phyloP scores from a whole-genome alignment of 2,113 vertebrate species.

The Propithecus coquereli region DNA sequence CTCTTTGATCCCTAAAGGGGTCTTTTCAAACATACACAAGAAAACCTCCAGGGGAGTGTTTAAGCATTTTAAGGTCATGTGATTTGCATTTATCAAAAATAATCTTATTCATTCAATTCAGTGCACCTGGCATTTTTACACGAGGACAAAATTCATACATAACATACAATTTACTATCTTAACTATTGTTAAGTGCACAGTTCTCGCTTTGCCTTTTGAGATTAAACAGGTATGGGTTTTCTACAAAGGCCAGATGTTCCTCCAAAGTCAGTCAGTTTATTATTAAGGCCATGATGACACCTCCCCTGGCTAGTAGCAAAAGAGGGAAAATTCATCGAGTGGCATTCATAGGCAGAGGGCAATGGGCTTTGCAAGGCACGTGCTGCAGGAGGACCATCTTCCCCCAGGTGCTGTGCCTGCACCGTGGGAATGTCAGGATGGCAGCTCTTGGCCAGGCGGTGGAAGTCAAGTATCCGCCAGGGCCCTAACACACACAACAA shows the following conservation, averaged over 20 bases:
- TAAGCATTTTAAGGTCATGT: background rate
- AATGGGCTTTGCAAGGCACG: background rate
- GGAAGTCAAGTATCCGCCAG: background rate
- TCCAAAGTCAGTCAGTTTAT: background rate
- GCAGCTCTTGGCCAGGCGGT: background rate
- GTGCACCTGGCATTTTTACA: background rate
- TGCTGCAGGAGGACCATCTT: background rate
- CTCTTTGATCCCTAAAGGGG: background rate
- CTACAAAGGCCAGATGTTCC: background rate
- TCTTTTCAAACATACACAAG: background rate
- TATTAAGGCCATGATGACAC: background rate
- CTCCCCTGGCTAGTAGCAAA: background rate
- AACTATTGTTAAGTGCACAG: background rate
- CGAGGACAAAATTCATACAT: background rate
- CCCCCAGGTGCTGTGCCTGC: background rate
- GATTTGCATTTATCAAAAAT: slow-evolving; percentile 11
- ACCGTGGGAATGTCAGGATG: background rate
- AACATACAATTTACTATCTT: background rate
- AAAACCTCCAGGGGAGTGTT: background rate
- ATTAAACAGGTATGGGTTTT: background rate
- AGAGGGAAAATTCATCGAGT: background rate
- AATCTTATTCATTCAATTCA: background rate
- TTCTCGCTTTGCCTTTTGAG: background rate
- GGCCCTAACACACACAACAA: background rate
- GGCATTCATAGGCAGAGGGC: background rate